Conservation (phyloP, 2,113 vertebrate genomes). For the Cepphus grylle region DNA sequence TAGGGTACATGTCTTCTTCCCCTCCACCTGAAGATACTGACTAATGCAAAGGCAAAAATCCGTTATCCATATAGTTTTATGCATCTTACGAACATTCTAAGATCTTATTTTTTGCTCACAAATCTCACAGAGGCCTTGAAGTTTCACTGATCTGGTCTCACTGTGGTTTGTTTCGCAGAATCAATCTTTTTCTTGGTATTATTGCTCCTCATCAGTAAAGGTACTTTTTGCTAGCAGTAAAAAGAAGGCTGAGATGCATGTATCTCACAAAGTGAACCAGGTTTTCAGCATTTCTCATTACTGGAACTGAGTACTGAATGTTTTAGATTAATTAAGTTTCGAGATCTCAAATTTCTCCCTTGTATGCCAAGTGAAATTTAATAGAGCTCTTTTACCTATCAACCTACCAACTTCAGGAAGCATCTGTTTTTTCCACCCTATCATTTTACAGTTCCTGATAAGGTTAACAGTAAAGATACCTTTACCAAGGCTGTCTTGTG, state of each 20-base stretch:
- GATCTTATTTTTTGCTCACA: neutral
- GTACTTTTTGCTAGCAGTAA: neutral
- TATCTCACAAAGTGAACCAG: neutral
- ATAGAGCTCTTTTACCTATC: neutral
- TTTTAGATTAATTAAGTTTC: neutral
- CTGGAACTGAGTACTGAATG: neutral
- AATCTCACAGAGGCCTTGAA: neutral
- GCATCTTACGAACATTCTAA: neutral
- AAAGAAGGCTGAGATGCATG: neutral
- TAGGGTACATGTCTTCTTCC: neutral
- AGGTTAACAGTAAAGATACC: neutral
- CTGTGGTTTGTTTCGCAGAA: neutral
- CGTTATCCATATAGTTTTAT: neutral
- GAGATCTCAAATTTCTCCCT: neutral
- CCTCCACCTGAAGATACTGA: neutral
- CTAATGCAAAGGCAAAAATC: neutral
- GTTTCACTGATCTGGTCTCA: neutral
- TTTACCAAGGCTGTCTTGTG: neutral
- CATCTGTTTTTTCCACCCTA: neutral
- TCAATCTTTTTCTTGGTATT: neutral
- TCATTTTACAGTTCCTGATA: neutral
- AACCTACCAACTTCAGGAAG: neutral
- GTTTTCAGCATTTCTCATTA: neutral
- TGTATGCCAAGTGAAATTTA: neutral
- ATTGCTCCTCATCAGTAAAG: neutral